phyloP scores from a whole-genome alignment of 1,140 invertebrate genomes.

The Psix sp. region DNA sequence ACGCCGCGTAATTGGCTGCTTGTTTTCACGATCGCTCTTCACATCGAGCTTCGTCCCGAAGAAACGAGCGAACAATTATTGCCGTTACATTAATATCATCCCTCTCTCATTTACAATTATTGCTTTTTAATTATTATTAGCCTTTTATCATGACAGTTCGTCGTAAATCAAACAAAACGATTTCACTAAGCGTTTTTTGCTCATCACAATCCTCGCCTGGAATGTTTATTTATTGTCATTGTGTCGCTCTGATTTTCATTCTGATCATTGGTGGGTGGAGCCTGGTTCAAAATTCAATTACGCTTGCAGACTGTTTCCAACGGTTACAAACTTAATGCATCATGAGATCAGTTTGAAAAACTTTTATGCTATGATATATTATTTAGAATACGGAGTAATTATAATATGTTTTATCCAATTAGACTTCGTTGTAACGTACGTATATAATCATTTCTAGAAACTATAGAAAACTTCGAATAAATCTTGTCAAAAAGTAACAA shows the following conservation, averaged over 20 bases:
- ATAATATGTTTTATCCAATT: no score
- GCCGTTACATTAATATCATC: conserved; percentile 55
- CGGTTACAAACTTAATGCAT: no score
- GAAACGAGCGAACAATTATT: conserved; percentile 52
- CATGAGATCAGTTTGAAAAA: no score
- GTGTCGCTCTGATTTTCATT: conserved; percentile 29
- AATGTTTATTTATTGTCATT: conserved; percentile 29
- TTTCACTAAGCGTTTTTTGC: conserved; percentile 51
- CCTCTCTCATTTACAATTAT: conserved; percentile 44
- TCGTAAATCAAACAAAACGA: conserved; percentile 57
- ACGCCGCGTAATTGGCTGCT: conserved; percentile 59
- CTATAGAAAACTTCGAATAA: no score
- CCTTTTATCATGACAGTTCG: conserved; percentile 42
- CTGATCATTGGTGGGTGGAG: conserved; percentile 20
- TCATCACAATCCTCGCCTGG: conserved; percentile 2
- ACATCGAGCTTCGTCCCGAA: conserved; percentile 15
- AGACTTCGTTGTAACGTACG: no score
- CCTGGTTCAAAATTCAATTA: conserved; percentile 21
- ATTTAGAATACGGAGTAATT: no score
- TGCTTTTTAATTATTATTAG: conserved; percentile 59
- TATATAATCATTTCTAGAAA: no score
- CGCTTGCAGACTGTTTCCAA: neutral
- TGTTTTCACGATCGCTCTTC: conserved; percentile 46
- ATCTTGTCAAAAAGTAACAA: no score
- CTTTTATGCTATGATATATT: no score